Evolutionary conservation across 2,888 invertebrate species (phyloP), one percentile per base, ranked within the genome.

Genomic region (Darwinula stevensoni): DNA sequence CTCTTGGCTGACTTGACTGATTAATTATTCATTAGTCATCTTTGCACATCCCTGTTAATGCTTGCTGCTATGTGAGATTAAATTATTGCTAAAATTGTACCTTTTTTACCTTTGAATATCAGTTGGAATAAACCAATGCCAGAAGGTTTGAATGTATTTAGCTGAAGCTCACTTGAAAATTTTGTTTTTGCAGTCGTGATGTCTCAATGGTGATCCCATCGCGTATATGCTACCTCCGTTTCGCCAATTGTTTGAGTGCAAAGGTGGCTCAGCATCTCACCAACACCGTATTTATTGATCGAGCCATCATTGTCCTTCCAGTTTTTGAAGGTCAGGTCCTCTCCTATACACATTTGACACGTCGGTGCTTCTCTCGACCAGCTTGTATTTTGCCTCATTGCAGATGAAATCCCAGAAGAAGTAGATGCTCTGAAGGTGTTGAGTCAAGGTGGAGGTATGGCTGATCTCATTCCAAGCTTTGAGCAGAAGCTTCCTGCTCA

Each of bases 251-350:
- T 4, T 58, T 62, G 27, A 74, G 75, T 39, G 86, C 86, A 15
- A 72, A 73, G 13, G 76, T 88, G n/a, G 86, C 94, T 1, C 82
- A 91, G 45, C 94, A 97, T 53, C 66, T 99, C 61, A 91, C 88
- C 11, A 97, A 94, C 50, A 94, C 91, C 0, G 94, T 97, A 9
- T 94, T 97, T 50, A 88, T 97, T 44, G 97, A 99, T 51, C 64
- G 91, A 35, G 94, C 94, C 2, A 54, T 99, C 30, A 82, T 94
- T 39, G 82, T 94, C 30, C 74, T 86, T 34, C 91, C 91, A 0
- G 72, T 78, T 44, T 64, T 69, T 45, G 74, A 54, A 40, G 49
- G 55, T 52, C 37, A 42, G 37, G 6, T 6, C 22, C n/a, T 18
- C 22, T 18, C n/a, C 22, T 18, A 18, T 6, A 6, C 22, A 6